Conservation (phyloP, 1,140 invertebrate species). For the Maniola jurtina region DNA sequence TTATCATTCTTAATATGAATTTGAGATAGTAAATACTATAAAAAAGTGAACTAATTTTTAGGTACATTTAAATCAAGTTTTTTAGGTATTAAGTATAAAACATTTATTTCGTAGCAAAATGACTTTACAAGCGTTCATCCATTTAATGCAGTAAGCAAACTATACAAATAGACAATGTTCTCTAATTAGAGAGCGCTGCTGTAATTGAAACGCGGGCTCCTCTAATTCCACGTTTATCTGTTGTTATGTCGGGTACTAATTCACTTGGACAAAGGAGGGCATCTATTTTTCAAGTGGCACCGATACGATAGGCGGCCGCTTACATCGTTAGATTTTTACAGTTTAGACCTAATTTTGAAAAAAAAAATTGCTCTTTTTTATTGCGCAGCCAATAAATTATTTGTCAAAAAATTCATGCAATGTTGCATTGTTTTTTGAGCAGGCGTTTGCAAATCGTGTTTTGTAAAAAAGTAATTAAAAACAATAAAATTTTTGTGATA, state of each 20-base stretch:
- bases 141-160: conserved; percentile 22
- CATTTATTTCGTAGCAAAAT: background rate
- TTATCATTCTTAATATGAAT: background rate
- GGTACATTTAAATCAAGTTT: too few relatives aligned
- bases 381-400: too few relatives aligned
- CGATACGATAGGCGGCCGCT: conserved; percentile 34
- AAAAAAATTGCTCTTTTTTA: too few relatives aligned
- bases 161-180: conserved; percentile 22
- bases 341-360: background rate
- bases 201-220: conserved; percentile 23
- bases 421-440: too few relatives aligned
- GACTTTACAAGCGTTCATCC: background rate
- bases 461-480: too few relatives aligned
- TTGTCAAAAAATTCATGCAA: too few relatives aligned
- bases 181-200: conserved; percentile 23
- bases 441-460: too few relatives aligned
- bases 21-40: background rate
- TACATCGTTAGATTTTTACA: conserved; percentile 24
- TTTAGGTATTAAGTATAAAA: too few relatives aligned
- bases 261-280: conserved; percentile 32
- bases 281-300: conserved; percentile 46
- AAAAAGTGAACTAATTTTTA: background rate
- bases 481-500: too few relatives aligned
- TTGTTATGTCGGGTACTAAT: conserved; percentile 27
- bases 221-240: conserved; percentile 24